Conservation (phyloP, 2,113 vertebrate genomes). For the Sterrhoptilus dennistouni region DNA sequence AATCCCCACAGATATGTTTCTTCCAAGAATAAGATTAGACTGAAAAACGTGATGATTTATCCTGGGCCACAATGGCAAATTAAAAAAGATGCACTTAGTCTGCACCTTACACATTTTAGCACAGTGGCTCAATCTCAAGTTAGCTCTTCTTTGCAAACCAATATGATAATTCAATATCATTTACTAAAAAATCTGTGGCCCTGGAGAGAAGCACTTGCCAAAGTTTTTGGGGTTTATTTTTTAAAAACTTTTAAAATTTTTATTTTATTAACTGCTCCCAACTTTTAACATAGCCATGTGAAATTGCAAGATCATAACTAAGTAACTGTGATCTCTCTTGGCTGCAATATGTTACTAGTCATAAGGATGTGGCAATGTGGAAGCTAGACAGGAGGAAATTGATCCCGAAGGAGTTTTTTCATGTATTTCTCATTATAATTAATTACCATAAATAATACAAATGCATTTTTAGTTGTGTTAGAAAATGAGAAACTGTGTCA, state of each 20-base stretch:
- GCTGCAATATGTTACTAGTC: background rate
- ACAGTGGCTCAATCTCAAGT: background rate
- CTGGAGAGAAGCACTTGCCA: background rate
- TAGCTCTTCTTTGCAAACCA: background rate
- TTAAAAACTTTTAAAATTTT: background rate
- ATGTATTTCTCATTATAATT: slow-evolving; percentile 56
- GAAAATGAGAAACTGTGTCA: slow-evolving; percentile 49
- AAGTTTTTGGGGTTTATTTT: background rate
- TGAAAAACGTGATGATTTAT: background rate
- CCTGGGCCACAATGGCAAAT: background rate
- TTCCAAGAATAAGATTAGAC: slow-evolving; percentile 25
- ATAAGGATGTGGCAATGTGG: background rate
- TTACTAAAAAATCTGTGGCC: background rate
- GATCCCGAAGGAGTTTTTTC: slow-evolving; percentile 50
- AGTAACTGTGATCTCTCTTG: background rate
- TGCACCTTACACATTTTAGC: background rate
- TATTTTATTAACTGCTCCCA: background rate
- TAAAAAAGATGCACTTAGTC: background rate
- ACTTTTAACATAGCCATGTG: background rate
- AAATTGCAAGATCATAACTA: background rate
- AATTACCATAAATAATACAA: slow-evolving; percentile 51
- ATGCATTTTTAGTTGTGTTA: slow-evolving; percentile 49
- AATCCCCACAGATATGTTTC: background rate
- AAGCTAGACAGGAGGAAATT: background rate
- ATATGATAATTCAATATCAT: background rate